Evolutionary conservation across 2,113 vertebrate species (phyloP).

Genomic region (Phalacrocorax aristotelis): DNA sequence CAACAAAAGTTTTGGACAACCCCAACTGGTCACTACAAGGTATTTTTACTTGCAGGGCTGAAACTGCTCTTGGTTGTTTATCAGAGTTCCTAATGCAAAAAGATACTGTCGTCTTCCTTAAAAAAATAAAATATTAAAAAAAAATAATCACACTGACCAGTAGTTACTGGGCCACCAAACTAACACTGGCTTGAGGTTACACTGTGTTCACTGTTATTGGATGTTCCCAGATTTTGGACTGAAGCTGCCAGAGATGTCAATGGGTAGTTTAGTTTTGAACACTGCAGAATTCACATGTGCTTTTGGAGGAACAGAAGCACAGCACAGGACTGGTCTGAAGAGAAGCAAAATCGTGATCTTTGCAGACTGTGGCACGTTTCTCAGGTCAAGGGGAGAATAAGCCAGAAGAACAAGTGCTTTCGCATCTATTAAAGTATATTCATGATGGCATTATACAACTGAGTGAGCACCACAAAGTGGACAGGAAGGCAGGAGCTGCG

Average conservation of each 20-base stretch:
- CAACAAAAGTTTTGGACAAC: slow-evolving; percentile 30
- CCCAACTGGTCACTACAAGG: slow-evolving; percentile 21
- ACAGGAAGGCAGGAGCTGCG: slow-evolving; percentile 98
- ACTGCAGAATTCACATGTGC: slow-evolving; percentile 58
- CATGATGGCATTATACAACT: slow-evolving; percentile 99
- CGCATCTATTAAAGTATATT: slow-evolving; percentile 85
- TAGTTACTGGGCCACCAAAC: slow-evolving; percentile 40
- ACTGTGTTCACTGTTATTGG: slow-evolving; percentile 45
- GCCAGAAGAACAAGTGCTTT: slow-evolving; percentile 67
- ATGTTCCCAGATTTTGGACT: slow-evolving; percentile 59
- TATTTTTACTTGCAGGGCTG: slow-evolving; percentile 40
- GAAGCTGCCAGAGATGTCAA: slow-evolving; percentile 61
- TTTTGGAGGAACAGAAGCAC: slow-evolving; percentile 53
- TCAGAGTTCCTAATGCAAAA: slow-evolving; percentile 71
- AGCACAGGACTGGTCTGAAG: slow-evolving; percentile 59
- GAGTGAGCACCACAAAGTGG: slow-evolving; percentile 96
- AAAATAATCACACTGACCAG: slow-evolving; percentile 54
- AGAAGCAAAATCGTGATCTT: slow-evolving; percentile 24
- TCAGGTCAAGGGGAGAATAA: slow-evolving; percentile 39
- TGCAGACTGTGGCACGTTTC: slow-evolving; percentile 56
- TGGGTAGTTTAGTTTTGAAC: slow-evolving; percentile 37
- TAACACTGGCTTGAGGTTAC: slow-evolving; percentile 64
- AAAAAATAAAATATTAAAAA: slow-evolving; percentile 58
- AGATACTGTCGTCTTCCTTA: slow-evolving; percentile 60
- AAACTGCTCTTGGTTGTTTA: neutral